These are phyloP conservation scores for Neofelis nebulosa DNA, from an alignment of 2,113 vertebrate genomes.

Conservation along the genomic window DNA sequence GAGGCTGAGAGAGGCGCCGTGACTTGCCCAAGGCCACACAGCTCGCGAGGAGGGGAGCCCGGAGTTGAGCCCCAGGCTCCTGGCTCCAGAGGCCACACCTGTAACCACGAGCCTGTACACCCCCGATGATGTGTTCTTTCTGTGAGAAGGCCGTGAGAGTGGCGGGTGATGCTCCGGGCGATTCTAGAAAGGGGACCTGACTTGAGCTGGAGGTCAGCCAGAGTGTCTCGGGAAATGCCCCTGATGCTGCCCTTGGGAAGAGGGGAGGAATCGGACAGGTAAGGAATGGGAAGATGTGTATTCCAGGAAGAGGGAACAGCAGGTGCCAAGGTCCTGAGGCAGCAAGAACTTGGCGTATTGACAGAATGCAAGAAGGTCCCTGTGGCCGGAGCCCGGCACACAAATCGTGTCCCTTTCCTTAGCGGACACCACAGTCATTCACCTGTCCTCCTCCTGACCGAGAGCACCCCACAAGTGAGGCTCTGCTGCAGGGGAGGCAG, in stretches of 20 bases:
- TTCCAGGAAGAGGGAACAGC: not conserved
- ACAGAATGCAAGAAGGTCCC: not conserved
- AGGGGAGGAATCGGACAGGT: not conserved
- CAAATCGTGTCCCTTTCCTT: not conserved
- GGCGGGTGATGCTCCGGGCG: not conserved
- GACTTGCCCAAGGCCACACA: not conserved
- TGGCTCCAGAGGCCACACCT: not conserved
- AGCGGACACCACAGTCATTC: not conserved
- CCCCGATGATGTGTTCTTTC: not conserved
- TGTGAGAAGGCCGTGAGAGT: not conserved
- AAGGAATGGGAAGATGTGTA: not conserved
- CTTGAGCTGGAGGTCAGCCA: not conserved
- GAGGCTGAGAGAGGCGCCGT: not conserved
- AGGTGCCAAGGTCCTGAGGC: not conserved
- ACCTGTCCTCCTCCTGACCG: accelerated
- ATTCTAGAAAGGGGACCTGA: not conserved
- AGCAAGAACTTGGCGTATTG: not conserved
- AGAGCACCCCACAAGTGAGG: not conserved
- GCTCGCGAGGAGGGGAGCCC: not conserved
- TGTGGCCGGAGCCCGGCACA: not conserved
- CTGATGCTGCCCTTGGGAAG: not conserved
- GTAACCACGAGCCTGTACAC: not conserved
- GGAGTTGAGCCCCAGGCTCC: not conserved
- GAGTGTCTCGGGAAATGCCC: not conserved
- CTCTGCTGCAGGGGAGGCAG: not conserved